Evolutionary conservation across 2,113 vertebrate species (phyloP), one percentile per base, ranked within the genome.

Genomic region (Stigmatopora argus): DNA sequence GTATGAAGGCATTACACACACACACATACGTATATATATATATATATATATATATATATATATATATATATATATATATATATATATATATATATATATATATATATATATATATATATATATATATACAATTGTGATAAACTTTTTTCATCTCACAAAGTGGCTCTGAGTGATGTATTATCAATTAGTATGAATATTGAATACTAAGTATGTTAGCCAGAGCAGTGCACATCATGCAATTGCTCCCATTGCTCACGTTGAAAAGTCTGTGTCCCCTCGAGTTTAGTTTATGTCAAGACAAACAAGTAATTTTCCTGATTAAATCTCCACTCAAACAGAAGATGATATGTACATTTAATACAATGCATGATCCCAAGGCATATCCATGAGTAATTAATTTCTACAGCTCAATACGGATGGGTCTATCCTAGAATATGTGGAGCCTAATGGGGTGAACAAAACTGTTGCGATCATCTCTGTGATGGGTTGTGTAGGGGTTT

Each of bases 401-500:
- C 47, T 26, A 61, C 55, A 45, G 34, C 75, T 77, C 71, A 55
- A 41, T 31, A 3, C 60, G 21, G 74, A 76, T 10, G 15, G 71
- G 75, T 86, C 64, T 55, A 76, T 84, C 72, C 38, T 21, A 18
- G 19, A 47, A 31, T 31, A 31, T 31, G 26, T 52, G 57, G 53
- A 64, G 68, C 57, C 61, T 65, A 53, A 51, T n/a, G 21, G 26
- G 62, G 61, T 18, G 19, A 6, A 11, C 23, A 1, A 3, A 48
- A 56, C 46, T 73, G n/a, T 9, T 1, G 49, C 35, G 55, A 71
- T 31, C 64, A 49, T 51, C 60, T 18, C 71, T 56, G 17, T 19
- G 61, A n/a, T 21, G 51, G 19, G n/a, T n/a, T 9, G 3, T 10
- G 51, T 19, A 65, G 51, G 35, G 66, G 65, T 79, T 77, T 62